Evolutionary conservation across 30 jellyfish, hydroid and myxozoan genomes (phyloP), one percentile per base, ranked within the genome.

Genomic region (Turritopsis rubra): DNA sequence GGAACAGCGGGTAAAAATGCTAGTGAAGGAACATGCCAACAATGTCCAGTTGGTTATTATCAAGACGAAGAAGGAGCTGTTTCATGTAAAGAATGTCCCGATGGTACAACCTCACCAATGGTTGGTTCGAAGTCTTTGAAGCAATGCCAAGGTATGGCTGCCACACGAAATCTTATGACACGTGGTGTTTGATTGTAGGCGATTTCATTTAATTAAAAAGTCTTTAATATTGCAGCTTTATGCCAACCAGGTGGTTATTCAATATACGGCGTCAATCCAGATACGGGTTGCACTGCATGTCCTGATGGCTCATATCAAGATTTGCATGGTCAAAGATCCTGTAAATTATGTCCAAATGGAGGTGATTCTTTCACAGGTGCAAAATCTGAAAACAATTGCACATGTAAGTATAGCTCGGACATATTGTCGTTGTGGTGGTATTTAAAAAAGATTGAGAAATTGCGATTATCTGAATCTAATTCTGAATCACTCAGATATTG

Each of bases 231-330:
- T 52, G 20, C 75, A 90, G 97, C 91, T 72, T 84, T 29, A 24
- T 90, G 97, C 52, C 82, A 75, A 79, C 79, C 86, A 26, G 97
- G 97, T 7, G 81, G 90, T 66, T 90, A 85, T 71, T 90, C 97
- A 27, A 20, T 73, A 54, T 84, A 81, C 82, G 97, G 97, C 52
- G 31, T 85, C 30, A 70, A 65, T 52, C 81, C 86, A 20, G 53
- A 80, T 66, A n/a, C 81, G 28, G 95, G 95, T 60, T 90, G 97
- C 75, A 70, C 60, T 31, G 76, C 75, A 25, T 90, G 97, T 71
- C 97, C 97, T n/a, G 53, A 65, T 18, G 97, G 97, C 71, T 86
- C 95, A 16, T 90, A 72, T 87, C 97, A 90, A 86, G 90, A 86
- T 65, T 53, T 76, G 23, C 73, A 78, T 72, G 97, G 97, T 4